Conservation (phyloP, 2,113 vertebrate species). For the Scalopus aquaticus region DNA sequence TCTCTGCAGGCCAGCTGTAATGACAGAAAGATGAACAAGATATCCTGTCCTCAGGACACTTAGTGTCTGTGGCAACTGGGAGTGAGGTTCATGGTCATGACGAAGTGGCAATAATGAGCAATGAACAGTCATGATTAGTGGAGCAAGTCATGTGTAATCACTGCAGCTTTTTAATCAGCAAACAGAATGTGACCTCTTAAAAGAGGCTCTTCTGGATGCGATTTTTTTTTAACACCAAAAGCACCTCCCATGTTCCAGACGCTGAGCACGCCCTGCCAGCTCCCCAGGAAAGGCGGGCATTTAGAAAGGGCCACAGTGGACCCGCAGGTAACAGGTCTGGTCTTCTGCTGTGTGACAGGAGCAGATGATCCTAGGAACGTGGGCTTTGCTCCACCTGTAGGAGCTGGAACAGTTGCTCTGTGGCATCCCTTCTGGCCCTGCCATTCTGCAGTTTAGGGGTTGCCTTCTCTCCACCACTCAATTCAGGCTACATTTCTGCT, state of each 20-base stretch:
- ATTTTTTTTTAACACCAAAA: neutral
- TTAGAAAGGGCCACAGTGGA: neutral
- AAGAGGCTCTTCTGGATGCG: neutral
- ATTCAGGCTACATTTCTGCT: neutral
- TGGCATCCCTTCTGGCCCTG: neutral
- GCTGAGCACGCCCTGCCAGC: neutral
- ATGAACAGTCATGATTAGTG: neutral
- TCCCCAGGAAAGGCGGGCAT: neutral
- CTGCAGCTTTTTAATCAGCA: neutral
- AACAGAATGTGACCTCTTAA: neutral
- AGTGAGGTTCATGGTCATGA: neutral
- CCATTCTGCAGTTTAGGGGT: neutral
- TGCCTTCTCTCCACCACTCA: neutral
- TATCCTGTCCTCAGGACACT: neutral
- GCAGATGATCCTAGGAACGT: neutral
- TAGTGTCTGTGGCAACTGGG: neutral
- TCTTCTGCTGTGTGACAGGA: neutral
- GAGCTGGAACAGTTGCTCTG: neutral
- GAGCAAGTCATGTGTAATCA: neutral
- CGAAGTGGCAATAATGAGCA: neutral
- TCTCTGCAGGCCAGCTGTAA: neutral
- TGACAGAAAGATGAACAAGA: neutral
- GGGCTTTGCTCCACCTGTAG: neutral
- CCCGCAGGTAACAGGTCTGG: fast-evolving
- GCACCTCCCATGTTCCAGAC: neutral